Evolutionary conservation across 2,797 vertebrate genomes (phyloP).

Genomic region (Steatocranus sp.): DNA sequence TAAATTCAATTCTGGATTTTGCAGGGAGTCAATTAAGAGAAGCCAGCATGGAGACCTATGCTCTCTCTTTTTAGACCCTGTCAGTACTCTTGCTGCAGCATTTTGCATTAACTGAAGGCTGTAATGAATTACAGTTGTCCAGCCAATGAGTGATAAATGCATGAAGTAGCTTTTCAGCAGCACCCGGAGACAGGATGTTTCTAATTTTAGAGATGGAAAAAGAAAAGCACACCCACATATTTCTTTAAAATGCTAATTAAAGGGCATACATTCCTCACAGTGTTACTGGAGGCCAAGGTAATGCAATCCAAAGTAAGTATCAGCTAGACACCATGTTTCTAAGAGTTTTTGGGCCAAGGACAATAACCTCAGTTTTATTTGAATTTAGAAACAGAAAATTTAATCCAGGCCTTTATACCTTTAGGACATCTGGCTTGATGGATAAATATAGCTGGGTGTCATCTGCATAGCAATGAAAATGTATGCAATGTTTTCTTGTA

Average conservation of each 20-base stretch:
- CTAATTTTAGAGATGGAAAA: not conserved
- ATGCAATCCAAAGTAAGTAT: not conserved
- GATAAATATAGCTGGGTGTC: not conserved
- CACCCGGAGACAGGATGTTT: not conserved
- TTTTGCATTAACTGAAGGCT: not conserved
- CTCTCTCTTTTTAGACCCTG: not conserved
- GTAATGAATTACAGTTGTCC: not conserved
- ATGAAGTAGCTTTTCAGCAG: not conserved
- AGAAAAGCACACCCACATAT: not conserved
- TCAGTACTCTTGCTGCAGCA: fast-evolving
- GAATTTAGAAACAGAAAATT: not conserved
- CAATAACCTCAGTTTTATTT: not conserved
- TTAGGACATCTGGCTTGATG: not conserved
- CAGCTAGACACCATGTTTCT: not conserved
- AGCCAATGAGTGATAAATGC: not conserved
- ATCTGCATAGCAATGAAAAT: not conserved
- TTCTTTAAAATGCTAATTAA: not conserved
- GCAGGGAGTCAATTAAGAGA: not conserved
- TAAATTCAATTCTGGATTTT: not conserved
- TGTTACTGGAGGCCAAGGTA: not conserved
- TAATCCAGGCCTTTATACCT: not conserved
- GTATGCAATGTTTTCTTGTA: not conserved
- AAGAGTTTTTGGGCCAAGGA: not conserved
- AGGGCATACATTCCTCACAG: not conserved
- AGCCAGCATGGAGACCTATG: too few species aligned